Base-by-base conservation (phyloP, 2,888 invertebrate species). In the Acronicta alni region DNA sequence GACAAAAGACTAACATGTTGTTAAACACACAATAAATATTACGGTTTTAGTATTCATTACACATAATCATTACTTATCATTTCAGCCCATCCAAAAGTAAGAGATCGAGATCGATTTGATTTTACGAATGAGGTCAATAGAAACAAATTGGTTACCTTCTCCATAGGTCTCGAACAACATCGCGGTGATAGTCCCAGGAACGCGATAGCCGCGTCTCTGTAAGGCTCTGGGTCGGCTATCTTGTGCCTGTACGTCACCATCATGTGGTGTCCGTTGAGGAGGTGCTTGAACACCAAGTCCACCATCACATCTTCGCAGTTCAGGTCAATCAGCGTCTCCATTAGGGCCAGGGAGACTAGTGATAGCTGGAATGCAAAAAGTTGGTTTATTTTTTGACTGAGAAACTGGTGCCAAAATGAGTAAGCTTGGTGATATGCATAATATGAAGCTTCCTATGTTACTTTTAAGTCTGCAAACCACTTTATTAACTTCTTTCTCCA, bases 231-330 rank as follows among this genome's bases (percentile, higher is more conserved):
- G 32, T 91, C 89, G 0, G 89, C 71, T 41, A 93, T 84, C 44
- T 80, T 85, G 58, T 89, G 85, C 10, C 89, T 83, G 39, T 89
- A 87, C 10, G 86, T 71, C 0, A 85, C 79, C 79, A 85, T 84
- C 6, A 94, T 71, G 48, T 94, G 91, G 47, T 89, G 88, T 0
- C 94, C 94, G 57, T 83, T 87, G 1, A 93, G 72, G 0, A 99
- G 94, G 85, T 98, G 97, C 84, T 97, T 98, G 84, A 98, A 96
- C 45, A 98, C 96, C 47, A 99, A 93, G 84, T 99, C 98, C 77
- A 98, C 93, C 97, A 99, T 98, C 44, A 99, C 96, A 88, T 99
- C 99, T 90, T 99, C 99, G 91, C 98, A 99, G 89, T 99, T 98
- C 64, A 99, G 93, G 79, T 98, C 97, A 51, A 99, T 95, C 62